phyloP scores from a whole-genome alignment of 1,140 invertebrate species.

The Drosophila jambulina region DNA sequence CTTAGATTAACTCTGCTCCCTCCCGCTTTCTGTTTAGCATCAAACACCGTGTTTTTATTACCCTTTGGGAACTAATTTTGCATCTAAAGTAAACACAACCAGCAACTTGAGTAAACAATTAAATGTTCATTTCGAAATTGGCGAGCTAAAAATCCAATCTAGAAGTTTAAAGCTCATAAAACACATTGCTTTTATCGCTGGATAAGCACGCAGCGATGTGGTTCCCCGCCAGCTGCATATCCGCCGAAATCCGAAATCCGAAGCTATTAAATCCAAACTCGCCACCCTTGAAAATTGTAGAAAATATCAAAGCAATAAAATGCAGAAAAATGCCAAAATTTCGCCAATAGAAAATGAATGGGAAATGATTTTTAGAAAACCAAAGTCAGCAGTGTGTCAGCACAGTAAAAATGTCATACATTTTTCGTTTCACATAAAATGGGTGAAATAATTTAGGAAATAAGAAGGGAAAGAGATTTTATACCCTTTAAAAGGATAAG shows the following conservation, averaged over 20 bases:
- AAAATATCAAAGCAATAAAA: slow-evolving; percentile 58
- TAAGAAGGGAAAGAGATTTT: not conserved
- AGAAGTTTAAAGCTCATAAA: slow-evolving; percentile 57
- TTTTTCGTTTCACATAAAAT: slow-evolving; percentile 18
- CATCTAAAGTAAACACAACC: slow-evolving; percentile 36
- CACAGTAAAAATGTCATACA: slow-evolving; percentile 4
- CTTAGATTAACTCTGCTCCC: slow-evolving; percentile 2
- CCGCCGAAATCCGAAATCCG: slow-evolving; percentile 12
- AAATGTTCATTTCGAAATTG: slow-evolving; percentile 50
- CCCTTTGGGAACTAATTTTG: slow-evolving; percentile 44
- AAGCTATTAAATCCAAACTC: slow-evolving; percentile 18
- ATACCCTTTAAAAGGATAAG: no score
- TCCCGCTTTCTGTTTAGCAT: slow-evolving; percentile 34
- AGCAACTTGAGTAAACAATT: slow-evolving; percentile 63
- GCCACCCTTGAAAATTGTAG: slow-evolving; percentile 8
- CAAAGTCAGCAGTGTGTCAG: slow-evolving; percentile 30
- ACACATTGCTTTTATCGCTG: slow-evolving; percentile 47
- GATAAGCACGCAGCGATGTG: slow-evolving; percentile 40
- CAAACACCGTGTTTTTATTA: slow-evolving; percentile 48
- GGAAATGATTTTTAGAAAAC: slow-evolving; percentile 21
- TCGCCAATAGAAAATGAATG: slow-evolving; percentile 20
- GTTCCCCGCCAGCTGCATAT: slow-evolving; percentile 21
- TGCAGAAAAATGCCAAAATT: slow-evolving; percentile 38
- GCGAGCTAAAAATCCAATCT: slow-evolving; percentile 42
- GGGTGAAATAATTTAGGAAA: not conserved